A percentile compares a stretch with the other conserved stretches of the same genome.
phyloP scores from a whole-genome alignment of 2,113 vertebrate genomes.

The Tretioscincus oriximinensis region DNA sequence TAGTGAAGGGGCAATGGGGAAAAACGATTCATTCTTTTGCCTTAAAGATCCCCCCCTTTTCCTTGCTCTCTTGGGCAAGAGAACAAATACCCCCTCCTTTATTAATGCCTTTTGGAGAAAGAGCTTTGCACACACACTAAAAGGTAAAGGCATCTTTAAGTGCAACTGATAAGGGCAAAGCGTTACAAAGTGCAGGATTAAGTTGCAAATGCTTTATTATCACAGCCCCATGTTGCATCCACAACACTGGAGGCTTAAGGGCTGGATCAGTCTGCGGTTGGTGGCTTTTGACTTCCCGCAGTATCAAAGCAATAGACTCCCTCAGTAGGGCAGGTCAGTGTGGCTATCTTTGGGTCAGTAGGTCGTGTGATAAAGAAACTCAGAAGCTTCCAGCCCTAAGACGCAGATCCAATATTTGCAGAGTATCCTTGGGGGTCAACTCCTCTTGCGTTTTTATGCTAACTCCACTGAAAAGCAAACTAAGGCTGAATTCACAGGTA shows the following conservation, averaged over 20 bases:
- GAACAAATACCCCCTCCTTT: conserved; percentile 49
- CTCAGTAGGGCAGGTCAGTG: conserved; percentile 60
- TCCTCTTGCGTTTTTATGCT: conserved; percentile 51
- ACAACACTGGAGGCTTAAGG: conserved; percentile 74
- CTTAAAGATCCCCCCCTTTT: conserved; percentile 30
- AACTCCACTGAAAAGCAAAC: conserved; percentile 22
- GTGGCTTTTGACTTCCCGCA: conserved; percentile 56
- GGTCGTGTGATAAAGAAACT: conserved; percentile 58
- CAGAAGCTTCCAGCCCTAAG: conserved; percentile 50
- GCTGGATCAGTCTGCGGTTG: conserved; percentile 68
- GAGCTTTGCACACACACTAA: conserved; percentile 43
- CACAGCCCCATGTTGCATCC: conserved; percentile 62
- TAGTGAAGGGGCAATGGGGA: neutral
- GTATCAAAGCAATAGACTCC: conserved; percentile 69
- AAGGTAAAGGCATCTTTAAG: conserved; percentile 57
- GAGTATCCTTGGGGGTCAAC: conserved; percentile 33
- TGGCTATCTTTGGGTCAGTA: conserved; percentile 60
- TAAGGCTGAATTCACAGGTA: neutral
- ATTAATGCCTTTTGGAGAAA: conserved; percentile 48
- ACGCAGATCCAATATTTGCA: conserved; percentile 60
- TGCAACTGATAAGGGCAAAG: conserved; percentile 64
- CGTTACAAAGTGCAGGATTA: conserved; percentile 64
- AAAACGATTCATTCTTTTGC: neutral
- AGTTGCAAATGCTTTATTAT: conserved; percentile 69
- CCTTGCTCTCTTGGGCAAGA: conserved; percentile 32